Evolutionary conservation across 2,888 invertebrate genomes (phyloP).

Genomic region (Leucania comma): DNA sequence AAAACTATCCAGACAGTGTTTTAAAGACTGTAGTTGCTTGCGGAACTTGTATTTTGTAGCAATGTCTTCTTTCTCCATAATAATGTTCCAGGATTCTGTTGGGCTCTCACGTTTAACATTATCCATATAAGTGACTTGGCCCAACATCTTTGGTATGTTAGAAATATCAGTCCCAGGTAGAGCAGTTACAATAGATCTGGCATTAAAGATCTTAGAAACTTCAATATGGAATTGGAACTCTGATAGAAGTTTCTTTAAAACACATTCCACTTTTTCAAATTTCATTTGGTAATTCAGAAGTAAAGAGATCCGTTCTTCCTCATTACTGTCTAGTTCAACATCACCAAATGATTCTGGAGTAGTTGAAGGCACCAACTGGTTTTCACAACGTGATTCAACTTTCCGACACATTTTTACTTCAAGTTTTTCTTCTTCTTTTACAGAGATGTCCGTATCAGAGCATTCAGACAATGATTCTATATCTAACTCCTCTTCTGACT

Average conservation of each 20-base stretch:
- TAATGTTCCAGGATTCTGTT: constrained; percentile 79
- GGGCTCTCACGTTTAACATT: constrained; percentile 73
- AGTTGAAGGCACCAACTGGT: constrained; percentile 70
- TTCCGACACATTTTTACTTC: constrained; percentile 84
- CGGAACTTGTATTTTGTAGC: constrained; percentile 77
- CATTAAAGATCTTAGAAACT: constrained; percentile 83
- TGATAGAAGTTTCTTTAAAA: constrained; percentile 78
- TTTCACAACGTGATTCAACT: constrained; percentile 68
- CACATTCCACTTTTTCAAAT: constrained; percentile 79
- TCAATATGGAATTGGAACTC: constrained; percentile 87
- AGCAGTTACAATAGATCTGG: constrained; percentile 73
- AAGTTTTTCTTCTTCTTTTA: constrained; percentile 67
- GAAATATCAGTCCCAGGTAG: constrained; percentile 69
- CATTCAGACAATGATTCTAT: constrained; percentile 81
- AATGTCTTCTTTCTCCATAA: constrained; percentile 80
- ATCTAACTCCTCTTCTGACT: constrained; percentile 77
- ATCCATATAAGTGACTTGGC: constrained; percentile 70
- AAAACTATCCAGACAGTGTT: constrained; percentile 78
- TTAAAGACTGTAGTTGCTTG: constrained; percentile 79
- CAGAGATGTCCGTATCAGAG: constrained; percentile 78
- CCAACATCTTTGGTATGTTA: constrained; percentile 70
- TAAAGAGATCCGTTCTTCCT: constrained; percentile 78
- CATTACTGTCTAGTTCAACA: constrained; percentile 82
- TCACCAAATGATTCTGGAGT: constrained; percentile 85
- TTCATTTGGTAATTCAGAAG: constrained; percentile 80